Percentiles rank a stretch among this genome's conserved stretches.
Evolutionary conservation across 2,797 vertebrate genomes (phyloP).

Genomic region (Gorsachius magnificus): DNA sequence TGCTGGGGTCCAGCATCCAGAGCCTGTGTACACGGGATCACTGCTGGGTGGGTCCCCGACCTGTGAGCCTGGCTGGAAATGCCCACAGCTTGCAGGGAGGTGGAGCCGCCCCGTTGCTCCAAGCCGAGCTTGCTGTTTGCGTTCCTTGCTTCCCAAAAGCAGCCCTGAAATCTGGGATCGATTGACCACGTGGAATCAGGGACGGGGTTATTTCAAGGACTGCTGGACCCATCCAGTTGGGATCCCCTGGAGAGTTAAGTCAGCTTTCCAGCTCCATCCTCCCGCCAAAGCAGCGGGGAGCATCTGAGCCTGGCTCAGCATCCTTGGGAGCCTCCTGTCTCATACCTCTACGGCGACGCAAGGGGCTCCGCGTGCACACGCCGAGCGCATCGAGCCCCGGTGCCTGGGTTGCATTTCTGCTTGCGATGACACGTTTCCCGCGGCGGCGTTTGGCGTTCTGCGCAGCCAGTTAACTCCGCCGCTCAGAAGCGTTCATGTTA

Average conservation of each 20-base stretch:
- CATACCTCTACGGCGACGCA: not conserved
- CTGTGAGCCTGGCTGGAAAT: not conserved
- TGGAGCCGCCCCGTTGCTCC: not conserved
- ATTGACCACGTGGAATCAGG: not conserved
- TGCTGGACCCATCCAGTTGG: not conserved
- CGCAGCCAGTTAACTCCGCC: not conserved
- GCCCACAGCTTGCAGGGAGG: not conserved
- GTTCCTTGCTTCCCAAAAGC: not conserved
- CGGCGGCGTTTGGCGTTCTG: fast-evolving
- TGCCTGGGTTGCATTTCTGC: not conserved
- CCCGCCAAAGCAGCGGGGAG: not conserved
- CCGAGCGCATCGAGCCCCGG: fast-evolving
- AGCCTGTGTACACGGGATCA: not conserved
- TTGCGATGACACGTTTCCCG: not conserved
- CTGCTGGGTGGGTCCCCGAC: fast-evolving
- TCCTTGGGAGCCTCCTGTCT: not conserved
- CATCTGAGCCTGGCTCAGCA: not conserved
- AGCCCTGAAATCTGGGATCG: not conserved
- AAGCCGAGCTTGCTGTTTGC: not conserved
- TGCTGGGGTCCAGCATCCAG: not conserved
- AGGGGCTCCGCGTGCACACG: fast-evolving
- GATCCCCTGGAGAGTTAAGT: not conserved
- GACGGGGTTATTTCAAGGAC: not conserved
- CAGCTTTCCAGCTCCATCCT: not conserved
- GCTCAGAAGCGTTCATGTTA: not conserved